phyloP scores from a whole-genome alignment of 2,797 vertebrate species.

The Leuciscus waleckii region DNA sequence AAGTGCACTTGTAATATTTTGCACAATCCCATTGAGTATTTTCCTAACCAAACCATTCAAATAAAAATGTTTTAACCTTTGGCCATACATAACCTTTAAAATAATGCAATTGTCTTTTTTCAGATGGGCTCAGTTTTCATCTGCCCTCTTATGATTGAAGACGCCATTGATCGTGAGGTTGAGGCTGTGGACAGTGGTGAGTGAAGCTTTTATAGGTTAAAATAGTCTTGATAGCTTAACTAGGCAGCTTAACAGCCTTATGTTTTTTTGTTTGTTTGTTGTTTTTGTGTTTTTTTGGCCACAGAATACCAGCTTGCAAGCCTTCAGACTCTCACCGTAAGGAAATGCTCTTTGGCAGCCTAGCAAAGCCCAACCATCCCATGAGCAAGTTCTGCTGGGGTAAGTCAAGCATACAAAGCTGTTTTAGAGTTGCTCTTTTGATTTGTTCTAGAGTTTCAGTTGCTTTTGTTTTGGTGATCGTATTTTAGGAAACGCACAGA shows the following conservation, averaged over 20 bases:
- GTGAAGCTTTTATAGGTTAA: constrained; percentile 47
- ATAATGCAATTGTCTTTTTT: not conserved
- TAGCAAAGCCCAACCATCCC: constrained; percentile 93
- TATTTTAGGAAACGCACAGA: constrained; percentile 89
- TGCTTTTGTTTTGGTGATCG: constrained; percentile 37
- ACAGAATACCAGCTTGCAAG: constrained; percentile 95
- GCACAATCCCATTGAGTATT: not conserved
- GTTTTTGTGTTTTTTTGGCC: not conserved
- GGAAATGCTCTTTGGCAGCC: constrained; percentile 96
- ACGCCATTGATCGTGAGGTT: constrained; percentile 95
- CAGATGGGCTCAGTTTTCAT: constrained; percentile 99
- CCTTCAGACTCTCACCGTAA: constrained; percentile 96
- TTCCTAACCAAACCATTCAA: not conserved
- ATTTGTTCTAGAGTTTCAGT: constrained; percentile 54
- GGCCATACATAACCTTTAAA: not conserved
- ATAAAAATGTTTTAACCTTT: constrained; percentile 3
- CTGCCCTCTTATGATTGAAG: constrained; percentile 94
- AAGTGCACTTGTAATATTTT: not conserved
- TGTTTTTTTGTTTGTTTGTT: not conserved
- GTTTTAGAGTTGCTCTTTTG: constrained; percentile 45
- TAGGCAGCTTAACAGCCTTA: not conserved
- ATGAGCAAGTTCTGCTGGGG: constrained; percentile 99
- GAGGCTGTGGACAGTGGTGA: constrained; percentile 98
- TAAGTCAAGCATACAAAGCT: constrained; percentile 70
- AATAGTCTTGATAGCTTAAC: not conserved